These are phyloP conservation scores for Orthosia incerta DNA, from an alignment of 2,888 invertebrate species.

Conservation along the genomic window DNA sequence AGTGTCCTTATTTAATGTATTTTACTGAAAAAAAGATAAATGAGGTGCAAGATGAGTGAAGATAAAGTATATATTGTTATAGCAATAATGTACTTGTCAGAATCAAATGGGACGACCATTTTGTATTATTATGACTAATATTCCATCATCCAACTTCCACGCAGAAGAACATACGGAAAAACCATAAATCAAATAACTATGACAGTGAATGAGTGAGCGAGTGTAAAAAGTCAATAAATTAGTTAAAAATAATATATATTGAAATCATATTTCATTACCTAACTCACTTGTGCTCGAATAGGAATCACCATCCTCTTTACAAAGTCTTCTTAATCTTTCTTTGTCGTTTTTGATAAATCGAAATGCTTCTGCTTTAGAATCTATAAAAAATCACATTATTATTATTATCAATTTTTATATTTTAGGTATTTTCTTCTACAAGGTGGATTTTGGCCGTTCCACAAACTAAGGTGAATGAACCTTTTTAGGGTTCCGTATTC, in stretches of 20 bases:
- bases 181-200: too few relatives aligned
- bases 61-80: not conserved
- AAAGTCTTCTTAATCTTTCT: not conserved
- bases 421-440: too few relatives aligned
- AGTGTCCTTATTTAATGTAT: too few relatives aligned
- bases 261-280: not conserved
- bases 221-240: too few relatives aligned
- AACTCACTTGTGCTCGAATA: not conserved
- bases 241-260: not conserved
- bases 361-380: not conserved
- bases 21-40: too few relatives aligned
- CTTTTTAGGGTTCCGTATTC: too few relatives aligned
- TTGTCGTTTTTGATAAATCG: not conserved
- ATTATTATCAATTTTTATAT: not conserved
- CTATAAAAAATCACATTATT: not conserved
- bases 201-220: too few relatives aligned
- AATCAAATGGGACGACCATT: not conserved
- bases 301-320: not conserved
- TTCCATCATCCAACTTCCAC: not conserved
- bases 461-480: too few relatives aligned
- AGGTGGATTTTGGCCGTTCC: too few relatives aligned
- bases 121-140: not conserved
- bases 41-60: not conserved
- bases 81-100: too few relatives aligned
- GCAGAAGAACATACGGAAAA: not conserved